These are phyloP conservation scores for Anolis apletophallus DNA, from an alignment of 2,797 vertebrate species.

Conservation along the genomic window DNA sequence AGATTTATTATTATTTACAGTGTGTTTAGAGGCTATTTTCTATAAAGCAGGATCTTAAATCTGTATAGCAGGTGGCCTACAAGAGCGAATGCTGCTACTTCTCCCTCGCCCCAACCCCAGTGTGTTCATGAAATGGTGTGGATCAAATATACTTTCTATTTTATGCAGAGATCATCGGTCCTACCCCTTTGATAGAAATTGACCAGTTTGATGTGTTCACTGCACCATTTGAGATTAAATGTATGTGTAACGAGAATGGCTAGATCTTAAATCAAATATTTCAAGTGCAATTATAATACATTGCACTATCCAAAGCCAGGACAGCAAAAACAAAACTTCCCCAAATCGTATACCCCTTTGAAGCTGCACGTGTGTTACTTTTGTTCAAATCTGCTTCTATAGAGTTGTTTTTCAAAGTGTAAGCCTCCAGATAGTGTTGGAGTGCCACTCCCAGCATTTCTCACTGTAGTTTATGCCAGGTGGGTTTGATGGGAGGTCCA, in stretches of 20 bases:
- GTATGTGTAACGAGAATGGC: not conserved
- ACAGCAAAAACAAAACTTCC: conserved; percentile 54
- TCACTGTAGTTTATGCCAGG: no score
- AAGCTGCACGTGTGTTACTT: conserved; percentile 24
- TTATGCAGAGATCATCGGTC: no score
- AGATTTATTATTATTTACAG: conserved; percentile 30
- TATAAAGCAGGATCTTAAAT: not conserved
- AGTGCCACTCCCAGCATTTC: no score
- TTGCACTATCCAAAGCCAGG: conserved; percentile 58
- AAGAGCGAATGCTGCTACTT: not conserved
- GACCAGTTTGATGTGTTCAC: not conserved
- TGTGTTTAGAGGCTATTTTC: conserved; percentile 11
- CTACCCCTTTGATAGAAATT: not conserved
- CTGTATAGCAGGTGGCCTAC: not conserved
- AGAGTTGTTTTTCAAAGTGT: not conserved
- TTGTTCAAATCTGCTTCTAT: conserved; percentile 18
- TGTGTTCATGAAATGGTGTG: not conserved
- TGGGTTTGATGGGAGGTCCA: no score
- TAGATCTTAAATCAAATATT: conserved; percentile 4
- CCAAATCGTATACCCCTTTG: not conserved
- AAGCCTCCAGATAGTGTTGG: no score
- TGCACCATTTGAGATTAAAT: not conserved
- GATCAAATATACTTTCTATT: not conserved
- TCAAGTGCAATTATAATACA: not conserved
- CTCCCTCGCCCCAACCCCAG: not conserved